Base-by-base conservation (phyloP, 1,140 invertebrate species). In the Lepidurus apus region DNA sequence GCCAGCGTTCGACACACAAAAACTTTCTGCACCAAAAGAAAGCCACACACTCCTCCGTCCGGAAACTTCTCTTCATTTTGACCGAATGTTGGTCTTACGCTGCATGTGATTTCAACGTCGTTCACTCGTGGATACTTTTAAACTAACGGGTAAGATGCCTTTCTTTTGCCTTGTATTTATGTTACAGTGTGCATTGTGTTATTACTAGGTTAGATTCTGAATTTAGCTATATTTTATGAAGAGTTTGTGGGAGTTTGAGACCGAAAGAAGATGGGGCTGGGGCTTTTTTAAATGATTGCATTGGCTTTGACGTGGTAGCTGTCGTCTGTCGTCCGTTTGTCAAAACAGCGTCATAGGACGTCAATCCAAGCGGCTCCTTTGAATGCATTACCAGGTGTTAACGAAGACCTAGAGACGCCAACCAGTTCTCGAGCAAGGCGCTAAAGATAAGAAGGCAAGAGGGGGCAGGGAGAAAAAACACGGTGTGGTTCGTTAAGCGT, bases 261-360 rank as follows among this genome's bases (percentile, higher is more conserved):
- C n/a, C n/a, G n/a, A n/a, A n/a, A n/a, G n/a, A 34, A 34, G 34
- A 34, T 34, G 34, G 3, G 2, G 34, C 34, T 34, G 34, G 34
- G 34, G 34, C 34, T 34, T 34, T 34, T 34, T 34, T 4, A 65
- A 65, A 65, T 13, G 4, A n/a, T 17, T 13, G 53, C 17, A 11
- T 47, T 17, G 17, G 13, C 21, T 65, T 65, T 65, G 53, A 65
- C 53, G 17, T 65, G 53, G n/a, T 21, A 13, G 21, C 21, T 65
- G 53, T 65, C 53, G 21, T 21, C 53, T 65, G 53, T 65, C 53
- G 53, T 65, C 53, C 17, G 21, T 65, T 65, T 65, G 53, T 65
- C 53, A 65, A 34, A 65, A 65, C 53, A 65, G 53, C 53, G 21
- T 65, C 53, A 21, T 21, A 65, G 53, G 53, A 65, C 53, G 53